phyloP scores from a whole-genome alignment of 2,113 vertebrate species.

The Microcebus jonahi region DNA sequence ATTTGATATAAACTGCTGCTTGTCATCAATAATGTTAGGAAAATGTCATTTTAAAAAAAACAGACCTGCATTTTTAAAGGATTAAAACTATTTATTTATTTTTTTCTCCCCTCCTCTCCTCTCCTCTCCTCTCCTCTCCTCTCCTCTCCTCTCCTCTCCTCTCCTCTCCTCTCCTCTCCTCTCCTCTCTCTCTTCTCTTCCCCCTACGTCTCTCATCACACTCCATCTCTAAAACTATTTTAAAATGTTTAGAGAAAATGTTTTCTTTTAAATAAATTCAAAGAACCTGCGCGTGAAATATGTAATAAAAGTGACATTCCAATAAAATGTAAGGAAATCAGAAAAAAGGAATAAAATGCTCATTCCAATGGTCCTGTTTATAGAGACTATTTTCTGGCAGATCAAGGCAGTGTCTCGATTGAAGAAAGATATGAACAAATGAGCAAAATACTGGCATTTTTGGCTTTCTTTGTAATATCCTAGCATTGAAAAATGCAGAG shows the following conservation, averaged over 20 bases:
- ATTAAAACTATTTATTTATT: slow-evolving; percentile 38
- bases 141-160: too few relatives aligned
- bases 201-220: too few relatives aligned
- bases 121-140: too few relatives aligned
- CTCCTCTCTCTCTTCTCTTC: too few relatives aligned
- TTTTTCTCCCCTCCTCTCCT: too few relatives aligned
- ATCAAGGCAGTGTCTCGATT: neutral
- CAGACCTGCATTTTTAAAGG: neutral
- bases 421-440: neutral
- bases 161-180: too few relatives aligned
- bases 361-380: neutral
- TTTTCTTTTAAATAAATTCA: neutral
- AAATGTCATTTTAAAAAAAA: neutral
- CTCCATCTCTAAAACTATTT: slow-evolving; percentile 43
- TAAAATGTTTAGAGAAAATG: neutral
- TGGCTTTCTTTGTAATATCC: neutral
- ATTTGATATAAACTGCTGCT: neutral
- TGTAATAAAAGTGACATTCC: neutral
- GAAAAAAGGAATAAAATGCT: neutral
- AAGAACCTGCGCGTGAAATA: neutral
- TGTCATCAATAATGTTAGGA: neutral
- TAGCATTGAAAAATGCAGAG: neutral
- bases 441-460: neutral
- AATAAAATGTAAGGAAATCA: neutral
- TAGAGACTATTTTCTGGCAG: neutral